Base-by-base conservation (phyloP, 2,113 vertebrate species). In the Pongo pygmaeus region DNA sequence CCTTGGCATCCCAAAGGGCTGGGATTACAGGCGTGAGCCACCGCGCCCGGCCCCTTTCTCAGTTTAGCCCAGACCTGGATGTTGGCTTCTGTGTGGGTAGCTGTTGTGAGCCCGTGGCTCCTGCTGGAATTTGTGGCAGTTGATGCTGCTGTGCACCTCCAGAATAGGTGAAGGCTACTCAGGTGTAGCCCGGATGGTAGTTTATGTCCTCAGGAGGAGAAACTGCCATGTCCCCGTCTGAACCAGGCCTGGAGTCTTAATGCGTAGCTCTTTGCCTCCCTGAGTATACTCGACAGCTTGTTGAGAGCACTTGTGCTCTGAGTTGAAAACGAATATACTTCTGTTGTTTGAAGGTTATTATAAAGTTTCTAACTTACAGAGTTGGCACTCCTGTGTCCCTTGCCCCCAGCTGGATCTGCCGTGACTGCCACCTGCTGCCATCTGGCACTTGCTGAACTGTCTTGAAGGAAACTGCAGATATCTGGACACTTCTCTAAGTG, bases 141-240 rank as follows among this genome's bases (percentile, higher is more conserved):
- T 72, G 81, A 22, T 86, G 55, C 35, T 17, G 0, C 25, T 25
- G 0, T 27, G 8, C 18, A 2, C 2, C 8, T 35, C 11, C 38
- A 8, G 61, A 3, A 23, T 22, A 18, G 3, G 16, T 40, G 8
- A 32, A 55, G 8, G 25, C 13, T 20, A 3, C 64, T 46, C 38
- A 2, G 64, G 18, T 10, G 7, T 14, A 32, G 40, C 13, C 79
- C 23, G 2, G 80, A 25, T 25, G 84, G 12, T 14, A 17, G 0
- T 8, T 20, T 14, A n/a, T 25, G 0, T 30, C 75, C 30, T 18
- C 23, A 30, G 43, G 35, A 61, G 64, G 14, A 43, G 46, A 59
- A 46, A 20, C 64, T 23, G 13, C 8, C 16, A 8, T 22, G 12
- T 67, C 12, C 4, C 0, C 0, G 20, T 7, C 6, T 0, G 10